These are phyloP conservation scores for Himalopsyche anomala DNA, from an alignment of 2,888 invertebrate genomes.

Conservation along the genomic window DNA sequence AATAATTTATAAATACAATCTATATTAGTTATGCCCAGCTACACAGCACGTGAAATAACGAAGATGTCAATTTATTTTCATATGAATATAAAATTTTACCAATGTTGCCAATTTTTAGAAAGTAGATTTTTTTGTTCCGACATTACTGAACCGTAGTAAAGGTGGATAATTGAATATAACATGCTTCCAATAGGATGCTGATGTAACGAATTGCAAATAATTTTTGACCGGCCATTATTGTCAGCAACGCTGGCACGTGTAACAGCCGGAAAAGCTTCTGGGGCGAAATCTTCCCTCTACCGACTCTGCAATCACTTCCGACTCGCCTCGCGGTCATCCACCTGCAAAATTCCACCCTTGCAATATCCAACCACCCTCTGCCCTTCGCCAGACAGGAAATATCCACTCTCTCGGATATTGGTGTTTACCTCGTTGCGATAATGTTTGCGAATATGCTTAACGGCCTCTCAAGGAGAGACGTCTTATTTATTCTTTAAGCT, in stretches of 20 bases:
- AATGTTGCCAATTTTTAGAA: too few relatives aligned
- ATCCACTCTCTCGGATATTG: slow-evolving; percentile 52
- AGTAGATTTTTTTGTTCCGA: too few relatives aligned
- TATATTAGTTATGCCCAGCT: too few relatives aligned
- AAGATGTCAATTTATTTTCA: too few relatives aligned
- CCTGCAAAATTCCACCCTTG: slow-evolving; percentile 53
- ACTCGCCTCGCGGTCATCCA: slow-evolving; percentile 57
- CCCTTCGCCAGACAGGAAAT: slow-evolving; percentile 9
- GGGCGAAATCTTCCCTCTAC: slow-evolving; percentile 4
- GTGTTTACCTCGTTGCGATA: slow-evolving; percentile 55
- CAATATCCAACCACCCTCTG: slow-evolving; percentile 39
- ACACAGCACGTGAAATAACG: too few relatives aligned
- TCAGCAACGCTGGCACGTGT: slow-evolving; percentile 37
- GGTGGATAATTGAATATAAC: too few relatives aligned
- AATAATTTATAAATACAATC: too few relatives aligned
- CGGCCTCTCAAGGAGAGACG: neutral
- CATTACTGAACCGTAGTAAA: too few relatives aligned
- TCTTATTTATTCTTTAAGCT: slow-evolving; percentile 11
- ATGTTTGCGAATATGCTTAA: slow-evolving; percentile 60
- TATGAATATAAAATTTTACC: too few relatives aligned
- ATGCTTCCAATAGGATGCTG: too few relatives aligned
- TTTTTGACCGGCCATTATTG: neutral
- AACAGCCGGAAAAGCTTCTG: slow-evolving; percentile 39
- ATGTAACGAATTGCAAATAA: neutral
- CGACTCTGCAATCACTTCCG: slow-evolving; percentile 50